Evolutionary conservation across 2,113 vertebrate species (phyloP).

Genomic region (Epinephelus fuscoguttatus): DNA sequence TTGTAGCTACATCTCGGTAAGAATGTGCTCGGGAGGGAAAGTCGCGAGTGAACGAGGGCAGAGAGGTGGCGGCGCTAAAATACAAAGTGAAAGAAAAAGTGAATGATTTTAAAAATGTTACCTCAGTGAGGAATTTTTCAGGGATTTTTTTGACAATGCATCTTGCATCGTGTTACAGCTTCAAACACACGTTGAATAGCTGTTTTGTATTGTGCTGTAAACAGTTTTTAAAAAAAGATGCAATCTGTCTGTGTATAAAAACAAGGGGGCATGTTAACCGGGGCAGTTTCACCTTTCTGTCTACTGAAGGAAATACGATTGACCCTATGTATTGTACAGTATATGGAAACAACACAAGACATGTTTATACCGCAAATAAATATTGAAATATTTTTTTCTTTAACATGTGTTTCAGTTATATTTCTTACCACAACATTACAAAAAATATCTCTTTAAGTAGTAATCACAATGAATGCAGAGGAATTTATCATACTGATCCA

Average conservation of each 20-base stretch:
- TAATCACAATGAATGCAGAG: not conserved
- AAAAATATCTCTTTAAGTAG: not conserved
- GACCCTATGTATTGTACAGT: constrained; percentile 90
- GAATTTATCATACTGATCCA: not conserved
- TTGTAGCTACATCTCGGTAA: constrained; percentile 83
- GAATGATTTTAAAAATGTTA: constrained; percentile 86
- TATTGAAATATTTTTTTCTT: constrained; percentile 98
- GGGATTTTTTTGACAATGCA: constrained; percentile 95
- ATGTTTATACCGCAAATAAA: constrained; percentile 99
- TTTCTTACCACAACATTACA: not conserved
- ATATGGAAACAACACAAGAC: constrained; percentile 93
- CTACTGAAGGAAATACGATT: constrained; percentile 92
- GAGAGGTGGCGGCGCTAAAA: constrained; percentile 24
- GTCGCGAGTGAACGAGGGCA: constrained; percentile 12
- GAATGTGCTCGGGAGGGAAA: constrained; percentile 63
- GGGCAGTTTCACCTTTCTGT: constrained; percentile 91
- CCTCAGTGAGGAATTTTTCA: constrained; percentile 97
- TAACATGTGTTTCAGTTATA: constrained; percentile 81
- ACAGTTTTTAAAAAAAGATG: constrained; percentile 87
- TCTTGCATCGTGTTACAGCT: constrained; percentile 92
- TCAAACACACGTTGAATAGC: constrained; percentile 88
- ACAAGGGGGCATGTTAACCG: constrained; percentile 87
- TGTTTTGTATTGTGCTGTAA: constrained; percentile 91
- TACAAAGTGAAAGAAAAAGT: constrained; percentile 67
- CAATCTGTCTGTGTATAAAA: constrained; percentile 88